Evolutionary conservation across 2,113 vertebrate species (phyloP).

Genomic region (Pseudopipra pipra): DNA sequence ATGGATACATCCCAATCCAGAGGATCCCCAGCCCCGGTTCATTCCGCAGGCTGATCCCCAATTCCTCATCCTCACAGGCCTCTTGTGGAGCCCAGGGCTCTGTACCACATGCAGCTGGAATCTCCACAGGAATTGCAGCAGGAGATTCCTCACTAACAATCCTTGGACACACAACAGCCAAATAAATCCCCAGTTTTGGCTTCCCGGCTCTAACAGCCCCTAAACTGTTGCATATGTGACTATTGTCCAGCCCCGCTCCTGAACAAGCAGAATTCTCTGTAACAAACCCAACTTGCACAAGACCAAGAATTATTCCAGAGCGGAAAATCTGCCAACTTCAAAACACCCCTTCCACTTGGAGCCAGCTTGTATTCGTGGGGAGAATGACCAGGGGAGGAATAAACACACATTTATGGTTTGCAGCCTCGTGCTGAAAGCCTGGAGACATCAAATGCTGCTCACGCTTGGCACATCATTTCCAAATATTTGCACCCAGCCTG

Average conservation of each 20-base stretch:
- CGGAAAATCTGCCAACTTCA: background rate
- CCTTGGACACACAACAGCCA: background rate
- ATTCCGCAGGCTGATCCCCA: background rate
- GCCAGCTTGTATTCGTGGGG: background rate
- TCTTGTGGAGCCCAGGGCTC: background rate
- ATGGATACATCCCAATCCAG: background rate
- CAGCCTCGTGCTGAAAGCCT: background rate
- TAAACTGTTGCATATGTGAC: background rate
- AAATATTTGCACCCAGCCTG: background rate
- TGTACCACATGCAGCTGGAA: background rate
- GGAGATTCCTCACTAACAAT: background rate
- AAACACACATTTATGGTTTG: background rate
- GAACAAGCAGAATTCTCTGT: background rate
- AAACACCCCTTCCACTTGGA: background rate
- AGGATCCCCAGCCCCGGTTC: background rate
- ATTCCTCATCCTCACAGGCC: background rate
- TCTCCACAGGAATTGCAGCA: background rate
- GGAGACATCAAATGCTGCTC: background rate
- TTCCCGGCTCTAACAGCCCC: background rate
- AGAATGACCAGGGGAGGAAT: background rate
- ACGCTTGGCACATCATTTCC: background rate
- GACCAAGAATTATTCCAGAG: background rate
- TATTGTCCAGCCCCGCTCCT: background rate
- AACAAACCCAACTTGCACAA: background rate
- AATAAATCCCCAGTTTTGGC: background rate